phyloP scores from a whole-genome alignment of 2,113 vertebrate species.

The Xyliphius kryptos region DNA sequence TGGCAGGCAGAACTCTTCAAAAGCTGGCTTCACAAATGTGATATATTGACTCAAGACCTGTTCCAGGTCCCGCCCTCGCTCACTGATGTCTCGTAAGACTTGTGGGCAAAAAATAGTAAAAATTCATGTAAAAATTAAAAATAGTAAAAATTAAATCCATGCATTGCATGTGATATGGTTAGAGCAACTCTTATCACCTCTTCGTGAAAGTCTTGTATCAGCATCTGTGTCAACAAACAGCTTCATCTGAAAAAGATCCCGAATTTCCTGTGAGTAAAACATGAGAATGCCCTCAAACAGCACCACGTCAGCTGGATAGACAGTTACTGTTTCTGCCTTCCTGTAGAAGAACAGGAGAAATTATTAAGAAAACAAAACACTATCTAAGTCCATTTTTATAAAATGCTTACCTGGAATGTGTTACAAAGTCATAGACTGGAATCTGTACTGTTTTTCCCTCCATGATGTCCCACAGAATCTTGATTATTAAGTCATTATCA shows the following conservation, averaged over 20 bases:
- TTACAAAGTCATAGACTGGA: conserved; percentile 89
- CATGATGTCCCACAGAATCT: conserved; percentile 79
- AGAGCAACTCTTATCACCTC: conserved; percentile 64
- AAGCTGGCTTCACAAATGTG: conserved; percentile 90
- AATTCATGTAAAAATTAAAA: background rate
- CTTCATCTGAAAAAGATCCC: conserved; percentile 94
- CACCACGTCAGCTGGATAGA: conserved; percentile 88
- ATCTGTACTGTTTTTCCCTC: conserved; percentile 87
- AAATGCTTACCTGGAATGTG: conserved; percentile 78
- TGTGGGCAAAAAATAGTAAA: background rate
- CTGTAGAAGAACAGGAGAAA: conserved; percentile 51
- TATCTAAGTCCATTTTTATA: too few species aligned
- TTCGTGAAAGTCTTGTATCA: conserved; percentile 84
- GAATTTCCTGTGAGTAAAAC: conserved; percentile 86
- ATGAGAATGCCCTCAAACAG: conserved; percentile 90
- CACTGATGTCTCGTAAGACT: conserved; percentile 88
- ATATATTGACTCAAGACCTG: conserved; percentile 87
- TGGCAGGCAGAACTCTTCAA: conserved; percentile 92
- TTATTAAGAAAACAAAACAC: conserved; percentile 5
- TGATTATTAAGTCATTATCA: conserved; percentile 85
- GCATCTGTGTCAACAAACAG: conserved; percentile 90
- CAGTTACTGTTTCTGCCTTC: conserved; percentile 80
- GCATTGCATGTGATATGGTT: background rate
- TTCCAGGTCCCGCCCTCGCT: conserved; percentile 82
- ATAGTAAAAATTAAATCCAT: background rate